Evolutionary conservation across 2,888 invertebrate species (phyloP), one percentile per base, ranked within the genome.

Genomic region (Ornithoptera alexandrae): DNA sequence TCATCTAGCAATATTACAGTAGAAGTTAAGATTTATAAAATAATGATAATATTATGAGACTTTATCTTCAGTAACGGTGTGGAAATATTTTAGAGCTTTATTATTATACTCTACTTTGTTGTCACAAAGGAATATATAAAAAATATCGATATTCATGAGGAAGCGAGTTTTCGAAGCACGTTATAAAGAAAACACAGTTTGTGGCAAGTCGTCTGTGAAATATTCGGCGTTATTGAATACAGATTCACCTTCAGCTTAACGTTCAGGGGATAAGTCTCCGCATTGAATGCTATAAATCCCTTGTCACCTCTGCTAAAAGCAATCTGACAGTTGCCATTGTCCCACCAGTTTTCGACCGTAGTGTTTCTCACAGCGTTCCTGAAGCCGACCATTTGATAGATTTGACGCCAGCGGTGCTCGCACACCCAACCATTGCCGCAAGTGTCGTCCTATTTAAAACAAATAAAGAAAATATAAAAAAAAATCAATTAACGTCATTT

Each of bases 351-450:
- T 18, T 86, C 83, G 36, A 71, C 64, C 22, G 65, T 77, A 0
- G 94, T 93, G 15, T 88, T 92, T 42, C 88, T 87, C 0, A 94
- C 96, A 1, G 90, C 93, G 77, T 96, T 96, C 73, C 95, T 94
- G 81, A 97, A 97, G 0, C 84, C 93, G 0, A 96, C 95, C 97
- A 97, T 97, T 78, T 95, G 95, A 86, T 94, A 95, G 73, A 97
- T 96, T 80, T 96, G 95, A 0, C 95, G 90, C 97, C 97, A 97
- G 18, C 97, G 93, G 83, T 97, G 96, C 84, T 97, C 97, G 79
- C 97, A 97, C 0, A 96, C 92, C 96, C 96, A 97, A 2, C 96
- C 96, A 73, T 94, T 94, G 0, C 88, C 91, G 77, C 97, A 97
- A 0, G 93, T 94, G 1, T 89, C 92, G 71, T 96, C 94, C 92